phyloP scores from a whole-genome alignment of 2,113 vertebrate species.

The Hippocampus abdominalis region DNA sequence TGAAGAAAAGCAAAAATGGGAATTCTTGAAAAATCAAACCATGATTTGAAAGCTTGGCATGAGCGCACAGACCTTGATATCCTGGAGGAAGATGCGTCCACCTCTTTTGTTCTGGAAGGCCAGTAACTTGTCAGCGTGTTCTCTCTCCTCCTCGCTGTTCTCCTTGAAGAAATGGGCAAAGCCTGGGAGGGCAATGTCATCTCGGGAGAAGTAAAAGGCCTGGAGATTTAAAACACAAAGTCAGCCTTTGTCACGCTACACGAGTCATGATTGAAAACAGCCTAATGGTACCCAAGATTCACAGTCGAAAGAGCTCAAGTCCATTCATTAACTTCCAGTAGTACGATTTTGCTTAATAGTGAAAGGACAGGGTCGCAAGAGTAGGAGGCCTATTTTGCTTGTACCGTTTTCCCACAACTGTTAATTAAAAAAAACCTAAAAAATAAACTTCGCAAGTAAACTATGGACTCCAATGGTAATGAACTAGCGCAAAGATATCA shows the following conservation, averaged over 20 bases:
- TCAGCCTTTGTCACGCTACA: not conserved
- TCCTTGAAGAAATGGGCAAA: conserved; percentile 83
- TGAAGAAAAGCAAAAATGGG: not conserved
- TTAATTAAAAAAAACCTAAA: too few relatives aligned
- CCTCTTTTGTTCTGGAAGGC: conserved; percentile 82
- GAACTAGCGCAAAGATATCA: too few relatives aligned
- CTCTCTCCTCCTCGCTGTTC: conserved; percentile 75
- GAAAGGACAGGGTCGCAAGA: too few relatives aligned
- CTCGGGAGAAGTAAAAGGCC: conserved; percentile 80
- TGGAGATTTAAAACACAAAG: conserved; percentile 29
- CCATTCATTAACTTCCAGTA: too few relatives aligned
- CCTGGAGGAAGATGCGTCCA: conserved; percentile 78
- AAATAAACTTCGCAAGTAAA: too few relatives aligned
- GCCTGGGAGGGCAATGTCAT: conserved; percentile 80
- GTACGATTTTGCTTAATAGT: too few relatives aligned
- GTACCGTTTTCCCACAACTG: too few relatives aligned
- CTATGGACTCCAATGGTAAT: too few relatives aligned
- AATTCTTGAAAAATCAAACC: not conserved
- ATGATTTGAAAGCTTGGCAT: not conserved
- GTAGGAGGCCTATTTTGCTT: too few relatives aligned
- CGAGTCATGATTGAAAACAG: too few relatives aligned
- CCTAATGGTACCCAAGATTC: too few relatives aligned
- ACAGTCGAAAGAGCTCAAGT: too few relatives aligned
- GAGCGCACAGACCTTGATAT: conserved; percentile 69
- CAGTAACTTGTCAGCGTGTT: conserved; percentile 77